A percentile compares a stretch with the other conserved stretches of the same genome.
Evolutionary conservation across 2,113 vertebrate species (phyloP).

Genomic region (Mellivora capensis): DNA sequence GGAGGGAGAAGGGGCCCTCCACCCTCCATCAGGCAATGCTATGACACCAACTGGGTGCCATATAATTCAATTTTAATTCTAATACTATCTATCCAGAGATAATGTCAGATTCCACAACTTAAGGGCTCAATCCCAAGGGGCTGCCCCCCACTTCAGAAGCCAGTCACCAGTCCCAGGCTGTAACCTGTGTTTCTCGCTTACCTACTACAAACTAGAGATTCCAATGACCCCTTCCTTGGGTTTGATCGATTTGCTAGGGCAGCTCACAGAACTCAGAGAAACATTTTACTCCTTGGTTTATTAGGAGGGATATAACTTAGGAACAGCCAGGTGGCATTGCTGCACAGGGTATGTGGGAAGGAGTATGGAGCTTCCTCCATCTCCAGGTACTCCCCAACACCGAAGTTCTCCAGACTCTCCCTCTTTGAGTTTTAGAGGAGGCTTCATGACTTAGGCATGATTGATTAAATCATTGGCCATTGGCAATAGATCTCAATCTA

Average conservation of each 20-base stretch:
- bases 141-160: background rate
- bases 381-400: background rate
- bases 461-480: background rate
- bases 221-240: background rate
- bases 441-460: background rate
- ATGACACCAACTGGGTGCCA: background rate
- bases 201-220: background rate
- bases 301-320: background rate
- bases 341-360: background rate
- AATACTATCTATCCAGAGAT: background rate
- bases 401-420: background rate
- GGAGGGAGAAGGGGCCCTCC: background rate
- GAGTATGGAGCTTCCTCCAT: background rate
- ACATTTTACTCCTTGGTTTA: background rate
- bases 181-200: background rate
- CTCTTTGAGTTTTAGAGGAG: background rate
- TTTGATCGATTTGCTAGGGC: background rate
- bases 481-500: background rate
- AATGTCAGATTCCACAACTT: background rate
- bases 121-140: background rate
- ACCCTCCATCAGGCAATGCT: background rate
- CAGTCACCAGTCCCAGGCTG: background rate
- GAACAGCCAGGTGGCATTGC: background rate
- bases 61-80: background rate
- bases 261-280: background rate